A percentile compares a stretch with the other conserved stretches of the same genome.
Evolutionary conservation across 2,797 vertebrate genomes (phyloP).

Genomic region (Todus mexicanus): DNA sequence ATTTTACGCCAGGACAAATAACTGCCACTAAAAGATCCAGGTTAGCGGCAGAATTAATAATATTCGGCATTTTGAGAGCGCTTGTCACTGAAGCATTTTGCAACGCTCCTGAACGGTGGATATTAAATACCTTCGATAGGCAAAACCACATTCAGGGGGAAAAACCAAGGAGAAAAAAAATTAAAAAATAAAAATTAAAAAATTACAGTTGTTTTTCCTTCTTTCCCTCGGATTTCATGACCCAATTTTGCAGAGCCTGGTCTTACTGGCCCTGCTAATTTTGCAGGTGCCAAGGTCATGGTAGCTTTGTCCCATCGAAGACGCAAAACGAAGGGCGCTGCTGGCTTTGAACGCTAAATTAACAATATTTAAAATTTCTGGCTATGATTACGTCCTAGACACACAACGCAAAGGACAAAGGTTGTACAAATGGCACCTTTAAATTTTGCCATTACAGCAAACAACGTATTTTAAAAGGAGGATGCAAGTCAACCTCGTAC

Average conservation of each 20-base stretch:
- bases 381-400: not conserved
- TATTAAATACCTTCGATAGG: not conserved
- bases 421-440: not conserved
- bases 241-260: not conserved
- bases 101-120: rapidly evolving
- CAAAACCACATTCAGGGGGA: not conserved
- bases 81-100: not conserved
- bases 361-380: not conserved
- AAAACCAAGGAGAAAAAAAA: not conserved
- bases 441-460: not conserved
- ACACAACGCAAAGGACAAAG: rapidly evolving
- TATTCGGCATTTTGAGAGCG: not conserved
- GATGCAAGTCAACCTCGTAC: not conserved
- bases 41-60: not conserved
- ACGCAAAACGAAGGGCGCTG: rapidly evolving
- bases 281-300: not conserved
- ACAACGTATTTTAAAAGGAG: not conserved
- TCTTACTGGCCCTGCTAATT: not conserved
- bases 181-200: no score
- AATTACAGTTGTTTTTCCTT: not conserved
- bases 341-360: not conserved
- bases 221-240: not conserved
- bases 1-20: not conserved
- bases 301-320: not conserved
- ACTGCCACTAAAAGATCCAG: not conserved